A percentile compares a stretch with the other conserved stretches of the same genome.
Evolutionary conservation across 2,113 vertebrate species (phyloP).

Genomic region (Clarias magur): DNA sequence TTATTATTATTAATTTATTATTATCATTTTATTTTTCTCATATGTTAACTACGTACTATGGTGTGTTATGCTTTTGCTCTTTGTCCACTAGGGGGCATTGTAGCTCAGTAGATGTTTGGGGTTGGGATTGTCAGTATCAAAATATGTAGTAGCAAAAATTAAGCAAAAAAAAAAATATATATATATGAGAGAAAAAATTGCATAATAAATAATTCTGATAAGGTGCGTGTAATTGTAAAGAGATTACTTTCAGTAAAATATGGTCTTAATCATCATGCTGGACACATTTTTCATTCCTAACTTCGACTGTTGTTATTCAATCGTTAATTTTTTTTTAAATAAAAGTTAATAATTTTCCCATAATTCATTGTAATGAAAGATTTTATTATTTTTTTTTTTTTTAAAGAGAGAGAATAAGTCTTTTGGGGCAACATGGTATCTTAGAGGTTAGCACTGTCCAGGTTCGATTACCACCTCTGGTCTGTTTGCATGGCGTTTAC

Average conservation of each 20-base stretch:
- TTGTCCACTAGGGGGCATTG: constrained; percentile 30
- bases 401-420: too few relatives aligned
- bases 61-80: background rate
- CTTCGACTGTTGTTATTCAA: background rate
- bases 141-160: background rate
- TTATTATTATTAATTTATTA: background rate
- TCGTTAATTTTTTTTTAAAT: too few relatives aligned
- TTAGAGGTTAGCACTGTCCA: too few relatives aligned
- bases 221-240: background rate
- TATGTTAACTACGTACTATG: background rate
- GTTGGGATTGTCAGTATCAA: background rate
- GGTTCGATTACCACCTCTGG: too few relatives aligned
- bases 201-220: background rate
- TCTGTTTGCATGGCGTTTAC: too few relatives aligned
- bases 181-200: background rate
- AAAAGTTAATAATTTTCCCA: too few relatives aligned
- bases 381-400: too few relatives aligned
- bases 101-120: background rate
- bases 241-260: background rate
- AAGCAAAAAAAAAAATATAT: background rate
- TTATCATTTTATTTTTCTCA: background rate
- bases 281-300: background rate
- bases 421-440: too few relatives aligned
- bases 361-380: too few relatives aligned
- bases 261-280: background rate